Conservation (phyloP, 2,888 invertebrate genomes). For the Lasioglossum vierecki region DNA sequence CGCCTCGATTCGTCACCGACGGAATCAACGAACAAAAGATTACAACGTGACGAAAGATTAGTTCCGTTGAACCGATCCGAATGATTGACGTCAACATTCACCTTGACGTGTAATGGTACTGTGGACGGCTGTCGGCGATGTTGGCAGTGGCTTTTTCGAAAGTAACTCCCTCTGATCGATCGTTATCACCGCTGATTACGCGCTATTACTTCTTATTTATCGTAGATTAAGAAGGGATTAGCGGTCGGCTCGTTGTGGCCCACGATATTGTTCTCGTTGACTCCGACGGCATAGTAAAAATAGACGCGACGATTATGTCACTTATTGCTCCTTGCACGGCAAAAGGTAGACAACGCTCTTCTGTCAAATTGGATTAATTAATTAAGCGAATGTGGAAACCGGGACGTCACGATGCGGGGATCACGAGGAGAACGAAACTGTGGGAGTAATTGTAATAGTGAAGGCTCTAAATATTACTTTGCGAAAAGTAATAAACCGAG, state of each 20-base stretch:
- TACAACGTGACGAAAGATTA: constrained; percentile 27
- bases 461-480: neutral
- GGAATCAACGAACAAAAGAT: constrained; percentile 42
- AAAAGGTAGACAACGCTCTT: neutral
- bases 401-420: neutral
- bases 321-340: neutral
- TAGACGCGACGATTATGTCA: neutral
- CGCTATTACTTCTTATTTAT: constrained; percentile 25
- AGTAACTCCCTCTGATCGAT: constrained; percentile 13
- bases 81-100: constrained; percentile 64
- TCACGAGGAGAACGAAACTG: neutral
- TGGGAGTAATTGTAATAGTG: neutral
- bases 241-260: neutral
- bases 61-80: constrained; percentile 21
- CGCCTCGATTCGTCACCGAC: neutral
- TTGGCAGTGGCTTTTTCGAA: constrained; percentile 30
- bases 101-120: constrained; percentile 51
- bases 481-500: neutral
- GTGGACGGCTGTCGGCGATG: constrained; percentile 23
- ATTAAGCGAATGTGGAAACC: neutral
- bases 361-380: constrained; percentile 5
- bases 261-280: neutral
- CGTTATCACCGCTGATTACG: constrained; percentile 35
- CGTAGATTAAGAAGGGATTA: neutral
- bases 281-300: neutral